Percentiles rank a stretch among this genome's conserved stretches.
phyloP scores from a whole-genome alignment of 2,888 invertebrate genomes.

The Dolomedes plantarius region DNA sequence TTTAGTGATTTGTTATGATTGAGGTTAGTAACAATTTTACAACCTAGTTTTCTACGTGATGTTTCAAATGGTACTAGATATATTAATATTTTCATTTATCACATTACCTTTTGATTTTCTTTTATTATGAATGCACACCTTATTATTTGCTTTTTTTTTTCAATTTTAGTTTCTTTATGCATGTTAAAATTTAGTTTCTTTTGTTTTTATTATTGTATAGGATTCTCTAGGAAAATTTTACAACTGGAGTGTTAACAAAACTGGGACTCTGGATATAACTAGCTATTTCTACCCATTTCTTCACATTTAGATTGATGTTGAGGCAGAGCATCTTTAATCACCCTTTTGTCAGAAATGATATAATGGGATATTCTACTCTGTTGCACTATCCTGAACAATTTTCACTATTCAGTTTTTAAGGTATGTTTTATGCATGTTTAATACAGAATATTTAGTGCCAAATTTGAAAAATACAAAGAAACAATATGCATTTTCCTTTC shows the following conservation, averaged over 20 bases:
- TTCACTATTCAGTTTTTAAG: constrained; percentile 35
- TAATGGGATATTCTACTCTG: constrained; percentile 39
- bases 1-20: too few relatives aligned
- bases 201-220: constrained; percentile 59
- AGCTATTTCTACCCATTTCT: constrained; percentile 35
- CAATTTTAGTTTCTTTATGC: constrained; percentile 49
- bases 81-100: too few relatives aligned
- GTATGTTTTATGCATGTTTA: constrained; percentile 56
- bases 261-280: constrained; percentile 38
- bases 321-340: constrained; percentile 24
- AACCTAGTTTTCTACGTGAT: too few relatives aligned
- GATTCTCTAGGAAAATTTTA: constrained; percentile 36
- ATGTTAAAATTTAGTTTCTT: constrained; percentile 53
- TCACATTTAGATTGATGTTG: constrained; percentile 42
- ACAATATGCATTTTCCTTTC: too few relatives aligned
- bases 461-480: too few relatives aligned
- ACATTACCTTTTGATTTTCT: too few relatives aligned
- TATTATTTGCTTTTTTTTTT: constrained; percentile 20
- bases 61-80: too few relatives aligned
- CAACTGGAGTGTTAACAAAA: constrained; percentile 37
- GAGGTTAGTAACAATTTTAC: too few relatives aligned
- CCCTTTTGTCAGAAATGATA: constrained; percentile 32
- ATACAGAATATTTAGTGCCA: too few relatives aligned
- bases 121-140: too few relatives aligned
- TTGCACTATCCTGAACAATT: constrained; percentile 15